Evolutionary conservation across 2,113 vertebrate species (phyloP).

Genomic region (Gopherus flavomarginatus): DNA sequence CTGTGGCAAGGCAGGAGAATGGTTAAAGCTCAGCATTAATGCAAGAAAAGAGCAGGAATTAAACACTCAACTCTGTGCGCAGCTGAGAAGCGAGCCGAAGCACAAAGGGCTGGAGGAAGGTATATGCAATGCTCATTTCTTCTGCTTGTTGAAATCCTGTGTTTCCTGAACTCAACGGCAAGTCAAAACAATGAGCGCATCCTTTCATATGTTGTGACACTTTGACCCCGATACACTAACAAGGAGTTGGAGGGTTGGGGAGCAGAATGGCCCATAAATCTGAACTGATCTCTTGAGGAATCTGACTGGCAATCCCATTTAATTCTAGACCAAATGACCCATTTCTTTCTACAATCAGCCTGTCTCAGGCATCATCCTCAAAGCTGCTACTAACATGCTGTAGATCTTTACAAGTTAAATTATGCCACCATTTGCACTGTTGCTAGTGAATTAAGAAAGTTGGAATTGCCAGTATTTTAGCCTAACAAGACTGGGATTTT

Average conservation of each 20-base stretch:
- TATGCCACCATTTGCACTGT: not conserved
- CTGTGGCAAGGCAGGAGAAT: constrained; percentile 75
- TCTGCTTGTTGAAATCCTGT: not conserved
- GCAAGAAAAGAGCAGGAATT: constrained; percentile 22
- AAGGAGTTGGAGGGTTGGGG: not conserved
- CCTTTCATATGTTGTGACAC: not conserved
- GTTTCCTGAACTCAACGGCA: not conserved
- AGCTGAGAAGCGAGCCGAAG: not conserved
- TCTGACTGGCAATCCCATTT: not conserved
- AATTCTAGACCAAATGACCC: not conserved
- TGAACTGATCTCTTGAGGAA: not conserved
- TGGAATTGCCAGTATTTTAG: not conserved
- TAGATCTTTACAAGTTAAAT: not conserved
- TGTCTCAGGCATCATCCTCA: not conserved
- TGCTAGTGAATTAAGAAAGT: not conserved
- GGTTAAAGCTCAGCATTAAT: constrained; percentile 17
- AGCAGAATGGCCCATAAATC: not conserved
- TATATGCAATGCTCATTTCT: not conserved
- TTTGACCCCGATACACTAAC: not conserved
- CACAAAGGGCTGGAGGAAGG: constrained; percentile 14
- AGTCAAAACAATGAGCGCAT: not conserved
- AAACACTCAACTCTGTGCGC: not conserved
- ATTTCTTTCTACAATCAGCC: not conserved
- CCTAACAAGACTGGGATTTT: not conserved
- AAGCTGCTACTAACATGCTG: not conserved